Evolutionary conservation across 1,140 invertebrate species (phyloP).

Genomic region (Cotesia chilonis): DNA sequence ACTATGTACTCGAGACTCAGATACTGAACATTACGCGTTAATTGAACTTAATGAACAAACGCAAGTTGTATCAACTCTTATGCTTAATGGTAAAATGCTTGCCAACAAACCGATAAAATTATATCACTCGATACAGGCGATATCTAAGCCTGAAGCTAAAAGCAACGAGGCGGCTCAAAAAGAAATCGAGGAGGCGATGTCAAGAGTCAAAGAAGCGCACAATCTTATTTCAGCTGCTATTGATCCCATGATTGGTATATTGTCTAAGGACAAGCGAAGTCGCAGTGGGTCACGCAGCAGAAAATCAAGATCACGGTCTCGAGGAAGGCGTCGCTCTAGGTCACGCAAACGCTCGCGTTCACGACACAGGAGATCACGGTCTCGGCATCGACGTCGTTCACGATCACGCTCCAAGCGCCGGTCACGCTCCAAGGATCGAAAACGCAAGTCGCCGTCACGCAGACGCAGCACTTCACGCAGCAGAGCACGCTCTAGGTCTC

Average conservation of each 20-base stretch:
- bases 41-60: conserved; percentile 95
- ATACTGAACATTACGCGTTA: conserved; percentile 81
- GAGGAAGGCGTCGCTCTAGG: conserved; percentile 64
- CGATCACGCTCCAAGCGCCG: conserved; percentile 62
- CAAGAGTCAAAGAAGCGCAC: conserved; percentile 93
- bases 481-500: conserved; percentile 58
- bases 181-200: conserved; percentile 97
- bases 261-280: conserved; percentile 84
- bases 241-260: conserved; percentile 85
- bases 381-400: conserved; percentile 60
- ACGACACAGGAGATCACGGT: conserved; percentile 69
- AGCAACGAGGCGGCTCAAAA: conserved; percentile 93
- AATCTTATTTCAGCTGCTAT: conserved; percentile 92
- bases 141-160: conserved; percentile 92
- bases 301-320: conserved; percentile 72
- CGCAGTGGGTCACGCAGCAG: conserved; percentile 68
- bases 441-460: conserved; percentile 61
- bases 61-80: conserved; percentile 85
- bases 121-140: conserved; percentile 89
- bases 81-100: conserved; percentile 78
- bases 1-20: conserved; percentile 85
- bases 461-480: conserved; percentile 57
- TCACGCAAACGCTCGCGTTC: conserved; percentile 69
- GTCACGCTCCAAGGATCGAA: conserved; percentile 66
- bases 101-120: conserved; percentile 70